These are phyloP conservation scores for Cinclus cinclus DNA, from an alignment of 2,113 vertebrate genomes.

Conservation along the genomic window DNA sequence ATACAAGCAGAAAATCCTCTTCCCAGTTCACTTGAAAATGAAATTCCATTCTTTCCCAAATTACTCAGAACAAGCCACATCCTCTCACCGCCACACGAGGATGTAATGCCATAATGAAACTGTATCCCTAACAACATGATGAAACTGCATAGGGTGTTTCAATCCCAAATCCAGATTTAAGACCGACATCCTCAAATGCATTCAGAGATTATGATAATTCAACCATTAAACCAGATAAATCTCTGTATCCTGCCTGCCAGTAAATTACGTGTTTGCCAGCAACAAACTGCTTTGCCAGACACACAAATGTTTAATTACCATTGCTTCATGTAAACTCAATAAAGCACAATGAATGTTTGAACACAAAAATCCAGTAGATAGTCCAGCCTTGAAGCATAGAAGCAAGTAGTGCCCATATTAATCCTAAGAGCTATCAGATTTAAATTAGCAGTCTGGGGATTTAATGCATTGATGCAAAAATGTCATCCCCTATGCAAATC, in stretches of 20 bases:
- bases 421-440: not conserved
- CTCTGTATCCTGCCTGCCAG: not conserved
- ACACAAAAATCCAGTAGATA: not conserved
- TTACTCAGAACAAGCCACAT: constrained; percentile 37
- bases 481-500: not conserved
- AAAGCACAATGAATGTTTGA: not conserved
- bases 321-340: not conserved
- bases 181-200: not conserved
- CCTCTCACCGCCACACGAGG: not conserved
- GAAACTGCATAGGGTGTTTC: not conserved
- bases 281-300: not conserved
- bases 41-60: not conserved
- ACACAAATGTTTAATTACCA: not conserved
- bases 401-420: not conserved
- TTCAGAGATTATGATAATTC: not conserved
- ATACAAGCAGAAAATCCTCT: not conserved
- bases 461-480: not conserved
- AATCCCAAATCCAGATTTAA: not conserved
- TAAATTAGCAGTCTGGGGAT: not conserved
- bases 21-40: not conserved
- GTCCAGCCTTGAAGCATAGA: not conserved
- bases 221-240: not conserved
- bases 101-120: not conserved
- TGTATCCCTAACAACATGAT: not conserved
- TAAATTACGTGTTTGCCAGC: not conserved